These are phyloP conservation scores for Tetramorium simillimum DNA, from an alignment of 1,140 invertebrate genomes.

Conservation along the genomic window DNA sequence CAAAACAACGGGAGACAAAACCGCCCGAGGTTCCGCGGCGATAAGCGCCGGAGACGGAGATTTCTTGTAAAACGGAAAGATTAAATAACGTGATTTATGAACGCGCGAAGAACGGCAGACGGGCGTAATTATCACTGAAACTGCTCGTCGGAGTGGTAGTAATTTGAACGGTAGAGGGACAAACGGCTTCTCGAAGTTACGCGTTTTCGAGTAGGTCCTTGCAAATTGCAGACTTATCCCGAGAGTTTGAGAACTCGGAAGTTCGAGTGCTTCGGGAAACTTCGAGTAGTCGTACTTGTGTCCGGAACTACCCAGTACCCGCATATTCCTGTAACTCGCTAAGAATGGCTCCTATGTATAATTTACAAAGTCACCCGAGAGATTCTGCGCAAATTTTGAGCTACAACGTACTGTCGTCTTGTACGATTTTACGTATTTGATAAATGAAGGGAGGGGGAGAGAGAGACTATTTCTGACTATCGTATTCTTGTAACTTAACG, in stretches of 20 bases:
- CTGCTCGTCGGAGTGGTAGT: constrained; percentile 21
- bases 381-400: constrained; percentile 26
- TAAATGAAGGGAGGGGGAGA: neutral
- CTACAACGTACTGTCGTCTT: neutral
- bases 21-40: neutral
- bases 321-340: constrained; percentile 52
- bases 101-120: constrained; percentile 35
- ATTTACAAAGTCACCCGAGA: constrained; percentile 55
- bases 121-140: constrained; percentile 47
- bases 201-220: constrained; percentile 58
- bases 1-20: constrained; percentile 24
- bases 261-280: constrained; percentile 50
- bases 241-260: constrained; percentile 53
- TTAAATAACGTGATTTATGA: constrained; percentile 51
- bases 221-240: constrained; percentile 53
- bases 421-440: constrained; percentile 5
- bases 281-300: constrained; percentile 46
- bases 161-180: constrained; percentile 34
- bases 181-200: constrained; percentile 56
- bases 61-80: constrained; percentile 46
- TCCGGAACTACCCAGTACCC: constrained; percentile 45
- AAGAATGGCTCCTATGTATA: constrained; percentile 55
- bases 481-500: constrained; percentile 14
- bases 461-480: neutral
- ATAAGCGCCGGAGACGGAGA: neutral